Evolutionary conservation across 2,113 vertebrate species (phyloP), one percentile per base, ranked within the genome.

Genomic region (Oreotragus oreotragus): DNA sequence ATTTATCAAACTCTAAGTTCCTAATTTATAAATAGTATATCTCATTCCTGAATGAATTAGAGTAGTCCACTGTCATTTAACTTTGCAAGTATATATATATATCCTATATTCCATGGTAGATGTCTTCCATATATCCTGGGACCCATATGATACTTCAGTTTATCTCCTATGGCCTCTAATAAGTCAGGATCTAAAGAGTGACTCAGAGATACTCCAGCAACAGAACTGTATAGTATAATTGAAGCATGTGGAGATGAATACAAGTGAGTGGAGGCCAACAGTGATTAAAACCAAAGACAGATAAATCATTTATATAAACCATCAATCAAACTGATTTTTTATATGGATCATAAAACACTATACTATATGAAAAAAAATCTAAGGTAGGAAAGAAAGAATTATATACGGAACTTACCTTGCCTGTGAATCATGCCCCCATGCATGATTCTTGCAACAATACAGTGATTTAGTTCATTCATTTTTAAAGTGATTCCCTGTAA

Each of bases 341-440:
- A 76, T 77, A 39, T 57, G 23, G 58, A 39, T 83, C 45, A 39
- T 81, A 83, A 96, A 86, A 93, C 7, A 91, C 28, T 89, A 81
- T 39, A 27, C 51, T 77, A 70, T 1, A 81, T 21, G 17, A 53
- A 88, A 45, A 70, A 91, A 84, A 93, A 62, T 21, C 30, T 66
- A 88, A 92, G 57, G 19, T 94, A 92, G 47, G 84, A 88, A 88
- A 95, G 66, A 96, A 93, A 60, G n/a, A 95, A 30, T 95, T 66
- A 84, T 43, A 53, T 96, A 45, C 84, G 45, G 64, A 91, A 39
- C 97, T 98, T 99, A 99, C 99, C 99, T 99, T 99, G 99, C 98
- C 99, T 99, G 98, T 99, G 99, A 98, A 99, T 99, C 99, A 99
- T 99, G 98, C 99, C 99, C 62, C 99, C 99, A 0, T 99, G 99